Evolutionary conservation across 2,888 invertebrate species (phyloP).

Genomic region (Drosophila bunnanda): DNA sequence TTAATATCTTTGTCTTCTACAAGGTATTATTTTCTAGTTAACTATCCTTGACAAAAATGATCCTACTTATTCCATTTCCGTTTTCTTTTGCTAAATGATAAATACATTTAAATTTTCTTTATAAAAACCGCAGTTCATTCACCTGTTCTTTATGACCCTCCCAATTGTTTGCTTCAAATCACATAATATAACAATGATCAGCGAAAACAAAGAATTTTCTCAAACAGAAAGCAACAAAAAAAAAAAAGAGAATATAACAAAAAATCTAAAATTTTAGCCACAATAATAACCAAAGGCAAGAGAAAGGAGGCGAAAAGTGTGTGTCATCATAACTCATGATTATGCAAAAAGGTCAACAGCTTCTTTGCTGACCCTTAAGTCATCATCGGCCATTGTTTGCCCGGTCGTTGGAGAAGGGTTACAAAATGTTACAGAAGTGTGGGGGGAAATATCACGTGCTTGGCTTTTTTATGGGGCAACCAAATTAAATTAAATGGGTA

Average conservation of each 20-base stretch:
- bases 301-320: conserved; percentile 49
- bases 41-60: too few species aligned
- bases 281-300: conserved; percentile 14
- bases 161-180: conserved; percentile 13
- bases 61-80: too few species aligned
- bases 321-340: conserved; percentile 76
- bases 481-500: conserved; percentile 78
- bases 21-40: too few species aligned
- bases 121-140: conserved; percentile 2
- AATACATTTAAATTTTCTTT: neutral
- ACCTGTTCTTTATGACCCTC: conserved; percentile 10
- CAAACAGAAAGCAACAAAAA: conserved; percentile 4
- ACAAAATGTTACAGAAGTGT: neutral
- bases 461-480: conserved; percentile 60
- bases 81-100: neutral
- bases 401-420: neutral
- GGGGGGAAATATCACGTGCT: conserved; percentile 32
- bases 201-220: conserved; percentile 29
- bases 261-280: neutral
- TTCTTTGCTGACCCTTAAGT: conserved; percentile 51
- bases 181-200: conserved; percentile 39
- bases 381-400: conserved; percentile 37
- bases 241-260: too few species aligned
- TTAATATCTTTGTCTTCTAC: too few species aligned
- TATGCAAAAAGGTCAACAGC: conserved; percentile 78